Conservation (phyloP, 2,797 vertebrate species). For the Emydoidea blandingii region DNA sequence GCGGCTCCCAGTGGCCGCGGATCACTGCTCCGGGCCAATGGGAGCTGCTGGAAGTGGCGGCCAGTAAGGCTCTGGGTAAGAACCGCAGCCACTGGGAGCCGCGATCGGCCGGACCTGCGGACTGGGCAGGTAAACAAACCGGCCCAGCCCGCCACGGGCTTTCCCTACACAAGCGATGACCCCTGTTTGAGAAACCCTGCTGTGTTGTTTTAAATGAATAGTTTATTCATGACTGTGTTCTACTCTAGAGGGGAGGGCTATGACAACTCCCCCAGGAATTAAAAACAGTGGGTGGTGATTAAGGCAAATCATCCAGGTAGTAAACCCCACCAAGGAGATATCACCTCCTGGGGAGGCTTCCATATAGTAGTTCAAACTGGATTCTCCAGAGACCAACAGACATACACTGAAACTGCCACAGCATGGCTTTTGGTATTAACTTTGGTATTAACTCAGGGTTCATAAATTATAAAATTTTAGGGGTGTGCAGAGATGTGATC, state of each 20-base stretch:
- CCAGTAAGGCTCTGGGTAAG: too few species aligned
- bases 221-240: background rate
- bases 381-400: background rate
- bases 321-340: background rate
- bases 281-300: background rate
- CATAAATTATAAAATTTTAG: constrained; percentile 67
- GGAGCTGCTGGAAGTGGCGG: too few species aligned
- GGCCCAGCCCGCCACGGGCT: too few species aligned
- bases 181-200: too few species aligned
- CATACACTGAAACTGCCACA: background rate
- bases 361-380: background rate
- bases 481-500: constrained; percentile 52
- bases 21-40: too few species aligned
- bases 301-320: background rate
- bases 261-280: background rate
- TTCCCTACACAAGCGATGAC: too few species aligned
- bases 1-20: too few species aligned
- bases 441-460: constrained; percentile 43
- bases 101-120: too few species aligned
- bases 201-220: background rate
- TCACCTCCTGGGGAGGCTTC: background rate
- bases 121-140: too few species aligned
- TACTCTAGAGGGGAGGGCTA: background rate
- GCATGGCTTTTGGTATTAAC: background rate
- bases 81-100: too few species aligned